A percentile compares a stretch with the other conserved stretches of the same genome.
Evolutionary conservation across 1,140 invertebrate genomes (phyloP).

Genomic region (Drosophila subobscura): DNA sequence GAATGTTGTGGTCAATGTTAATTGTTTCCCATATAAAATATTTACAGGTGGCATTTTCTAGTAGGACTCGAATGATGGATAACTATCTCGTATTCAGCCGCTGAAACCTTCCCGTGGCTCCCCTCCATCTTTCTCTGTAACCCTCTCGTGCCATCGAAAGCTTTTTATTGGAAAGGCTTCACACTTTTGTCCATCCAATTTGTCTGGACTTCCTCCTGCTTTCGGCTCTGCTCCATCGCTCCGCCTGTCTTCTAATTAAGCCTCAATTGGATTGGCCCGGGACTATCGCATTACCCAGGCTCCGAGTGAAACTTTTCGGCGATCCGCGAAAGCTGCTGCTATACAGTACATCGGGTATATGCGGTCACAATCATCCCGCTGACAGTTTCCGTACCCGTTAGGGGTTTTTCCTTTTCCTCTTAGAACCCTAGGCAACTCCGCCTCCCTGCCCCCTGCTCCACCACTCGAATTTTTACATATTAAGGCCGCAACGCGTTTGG

Average conservation of each 20-base stretch:
- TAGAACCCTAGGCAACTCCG: constrained; percentile 46
- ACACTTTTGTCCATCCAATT: constrained; percentile 40
- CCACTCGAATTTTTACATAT: constrained; percentile 58
- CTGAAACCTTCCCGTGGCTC: constrained; percentile 6
- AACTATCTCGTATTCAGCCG: constrained; percentile 21
- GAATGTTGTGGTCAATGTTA: constrained; percentile 51
- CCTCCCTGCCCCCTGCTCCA: constrained; percentile 25
- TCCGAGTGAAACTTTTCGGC: constrained; percentile 40
- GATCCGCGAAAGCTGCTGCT: constrained; percentile 33
- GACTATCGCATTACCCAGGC: constrained; percentile 38
- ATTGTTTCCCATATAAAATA: constrained; percentile 56
- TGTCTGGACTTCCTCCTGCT: constrained; percentile 5
- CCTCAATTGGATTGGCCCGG: constrained; percentile 35
- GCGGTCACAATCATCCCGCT: constrained; percentile 69
- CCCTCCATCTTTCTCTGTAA: no score
- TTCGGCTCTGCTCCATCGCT: background rate
- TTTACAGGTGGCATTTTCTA: constrained; percentile 50
- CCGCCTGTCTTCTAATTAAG: constrained; percentile 30
- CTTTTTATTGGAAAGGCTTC: constrained; percentile 25
- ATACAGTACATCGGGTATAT: constrained; percentile 31
- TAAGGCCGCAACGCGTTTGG: constrained; percentile 73
- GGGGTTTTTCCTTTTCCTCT: constrained; percentile 19
- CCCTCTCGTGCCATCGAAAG: background rate
- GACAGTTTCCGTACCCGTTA: constrained; percentile 62
- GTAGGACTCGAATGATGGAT: constrained; percentile 45